phyloP scores from a whole-genome alignment of 2,797 vertebrate genomes.

The Hydrophis major region DNA sequence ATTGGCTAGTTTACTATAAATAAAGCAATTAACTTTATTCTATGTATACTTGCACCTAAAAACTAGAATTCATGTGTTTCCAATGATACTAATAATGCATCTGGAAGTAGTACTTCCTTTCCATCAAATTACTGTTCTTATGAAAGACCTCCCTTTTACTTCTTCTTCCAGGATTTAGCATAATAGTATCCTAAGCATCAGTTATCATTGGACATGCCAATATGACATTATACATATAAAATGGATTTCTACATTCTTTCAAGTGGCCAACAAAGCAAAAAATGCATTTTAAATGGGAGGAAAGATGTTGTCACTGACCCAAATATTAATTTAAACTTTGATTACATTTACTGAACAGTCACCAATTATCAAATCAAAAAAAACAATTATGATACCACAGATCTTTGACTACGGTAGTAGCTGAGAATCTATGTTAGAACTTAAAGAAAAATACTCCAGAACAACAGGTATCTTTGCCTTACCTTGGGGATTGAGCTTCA shows the following conservation, averaged over 20 bases:
- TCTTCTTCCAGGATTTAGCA: not conserved
- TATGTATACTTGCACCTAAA: not conserved
- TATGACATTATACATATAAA: not conserved
- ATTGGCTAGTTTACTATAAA: not conserved
- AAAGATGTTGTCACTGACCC: not conserved
- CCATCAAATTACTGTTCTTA: not conserved
- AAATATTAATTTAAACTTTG: not conserved
- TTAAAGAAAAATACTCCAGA: not conserved
- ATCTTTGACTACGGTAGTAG: not conserved
- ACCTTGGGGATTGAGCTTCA: constrained; percentile 86
- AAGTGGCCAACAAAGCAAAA: not conserved
- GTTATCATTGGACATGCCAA: not conserved
- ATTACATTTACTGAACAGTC: not conserved
- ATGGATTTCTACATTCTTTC: not conserved
- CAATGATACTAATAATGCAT: not conserved
- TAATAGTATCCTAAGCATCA: not conserved
- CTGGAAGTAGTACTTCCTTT: not conserved
- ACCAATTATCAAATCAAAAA: not conserved
- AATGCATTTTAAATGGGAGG: not conserved
- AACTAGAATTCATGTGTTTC: not conserved
- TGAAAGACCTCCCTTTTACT: not conserved
- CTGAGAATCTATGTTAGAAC: not conserved
- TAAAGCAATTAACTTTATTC: not conserved
- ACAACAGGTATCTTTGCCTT: fast-evolving
- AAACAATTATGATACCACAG: too few relatives aligned